These are phyloP conservation scores for Falco punctatus DNA, from an alignment of 2,113 vertebrate genomes.

Conservation along the genomic window DNA sequence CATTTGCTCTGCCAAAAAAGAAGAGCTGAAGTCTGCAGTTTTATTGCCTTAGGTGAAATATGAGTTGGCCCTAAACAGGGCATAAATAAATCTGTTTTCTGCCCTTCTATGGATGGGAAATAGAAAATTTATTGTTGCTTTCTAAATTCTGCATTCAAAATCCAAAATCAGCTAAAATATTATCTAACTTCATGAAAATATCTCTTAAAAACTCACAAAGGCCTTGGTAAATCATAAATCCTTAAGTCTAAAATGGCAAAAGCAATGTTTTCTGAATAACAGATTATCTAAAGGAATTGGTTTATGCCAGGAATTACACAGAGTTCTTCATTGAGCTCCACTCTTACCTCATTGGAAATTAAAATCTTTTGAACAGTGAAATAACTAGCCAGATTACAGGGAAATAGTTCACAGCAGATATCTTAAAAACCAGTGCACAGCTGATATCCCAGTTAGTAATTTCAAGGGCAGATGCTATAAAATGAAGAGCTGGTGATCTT, in stretches of 20 bases:
- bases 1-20: slow-evolving; percentile 11
- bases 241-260: background rate
- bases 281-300: background rate
- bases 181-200: background rate
- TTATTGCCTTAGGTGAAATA: slow-evolving; percentile 37
- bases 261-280: background rate
- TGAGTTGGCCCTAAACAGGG: background rate
- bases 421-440: background rate
- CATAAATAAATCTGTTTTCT: slow-evolving; percentile 46
- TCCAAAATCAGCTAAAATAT: slow-evolving; percentile 26
- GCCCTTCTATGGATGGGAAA: background rate
- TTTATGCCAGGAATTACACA: background rate
- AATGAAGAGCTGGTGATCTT: background rate
- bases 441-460: background rate
- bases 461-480: background rate
- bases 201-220: background rate
- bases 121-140: slow-evolving; percentile 22
- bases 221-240: background rate
- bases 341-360: background rate
- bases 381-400: background rate
- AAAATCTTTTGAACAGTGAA: background rate
- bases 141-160: slow-evolving; percentile 13
- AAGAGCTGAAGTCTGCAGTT: slow-evolving; percentile 25
- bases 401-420: background rate
- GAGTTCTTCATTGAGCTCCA: background rate